Conservation (phyloP, 2,888 invertebrate species). For the Synanthedon vespiformis region DNA sequence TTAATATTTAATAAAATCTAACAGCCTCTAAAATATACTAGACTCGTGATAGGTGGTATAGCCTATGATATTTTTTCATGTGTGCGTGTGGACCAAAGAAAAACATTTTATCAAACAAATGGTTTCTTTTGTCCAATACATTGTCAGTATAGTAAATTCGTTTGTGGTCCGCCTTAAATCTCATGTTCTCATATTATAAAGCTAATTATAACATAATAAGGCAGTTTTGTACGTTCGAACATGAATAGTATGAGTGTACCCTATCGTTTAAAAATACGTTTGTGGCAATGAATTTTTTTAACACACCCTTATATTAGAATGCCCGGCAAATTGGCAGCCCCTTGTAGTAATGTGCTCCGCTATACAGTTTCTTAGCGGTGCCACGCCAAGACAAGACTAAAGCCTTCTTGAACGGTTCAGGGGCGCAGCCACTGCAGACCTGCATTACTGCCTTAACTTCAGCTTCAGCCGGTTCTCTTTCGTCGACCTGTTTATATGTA, state of each 20-base stretch:
- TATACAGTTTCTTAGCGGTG: slow-evolving; percentile 78
- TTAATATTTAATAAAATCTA: slow-evolving; percentile 6
- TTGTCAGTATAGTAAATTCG: not conserved
- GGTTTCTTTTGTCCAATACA: not conserved
- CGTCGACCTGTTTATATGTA: slow-evolving; percentile 63
- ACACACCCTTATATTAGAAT: slow-evolving; percentile 43
- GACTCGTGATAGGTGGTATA: too few species aligned
- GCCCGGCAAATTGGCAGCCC: slow-evolving; percentile 75
- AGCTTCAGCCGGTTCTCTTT: slow-evolving; percentile 85
- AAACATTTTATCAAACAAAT: too few species aligned
- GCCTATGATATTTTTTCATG: too few species aligned
- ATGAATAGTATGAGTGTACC: not conserved
- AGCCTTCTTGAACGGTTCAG: slow-evolving; percentile 85
- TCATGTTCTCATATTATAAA: slow-evolving; percentile 5
- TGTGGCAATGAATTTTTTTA: not conserved
- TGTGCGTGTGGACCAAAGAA: too few species aligned
- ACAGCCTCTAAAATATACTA: slow-evolving; percentile 11
- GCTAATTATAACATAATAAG: slow-evolving; percentile 1
- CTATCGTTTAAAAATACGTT: not conserved
- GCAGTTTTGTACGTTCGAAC: not conserved
- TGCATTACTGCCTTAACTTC: slow-evolving; percentile 85
- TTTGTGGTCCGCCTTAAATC: not conserved
- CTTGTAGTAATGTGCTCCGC: slow-evolving; percentile 77
- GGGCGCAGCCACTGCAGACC: slow-evolving; percentile 79
- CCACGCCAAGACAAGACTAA: slow-evolving; percentile 82